phyloP scores from a whole-genome alignment of 2,797 vertebrate species.

The Alauda arvensis region DNA sequence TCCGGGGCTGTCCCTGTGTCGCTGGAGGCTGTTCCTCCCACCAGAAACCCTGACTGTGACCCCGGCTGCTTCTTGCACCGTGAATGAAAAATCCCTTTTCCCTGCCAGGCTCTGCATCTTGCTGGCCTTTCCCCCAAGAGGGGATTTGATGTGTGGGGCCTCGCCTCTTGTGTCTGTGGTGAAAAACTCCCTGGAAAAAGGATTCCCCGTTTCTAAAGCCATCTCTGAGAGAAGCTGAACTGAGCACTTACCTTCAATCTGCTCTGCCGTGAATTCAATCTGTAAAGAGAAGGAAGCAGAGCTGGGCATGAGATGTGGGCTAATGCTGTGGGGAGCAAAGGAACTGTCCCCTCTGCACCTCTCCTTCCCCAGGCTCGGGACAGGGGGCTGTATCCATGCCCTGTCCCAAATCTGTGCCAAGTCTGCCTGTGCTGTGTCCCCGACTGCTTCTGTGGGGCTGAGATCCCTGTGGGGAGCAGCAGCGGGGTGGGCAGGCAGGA shows the following conservation, averaged over 20 bases:
- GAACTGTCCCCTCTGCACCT: not conserved
- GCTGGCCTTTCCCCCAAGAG: not conserved
- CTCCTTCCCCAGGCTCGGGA: not conserved
- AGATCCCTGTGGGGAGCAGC: not conserved
- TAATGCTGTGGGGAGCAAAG: fast-evolving
- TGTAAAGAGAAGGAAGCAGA: constrained; percentile 10
- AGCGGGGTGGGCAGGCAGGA: not conserved
- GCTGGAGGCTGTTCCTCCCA: not conserved
- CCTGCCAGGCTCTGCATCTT: not conserved
- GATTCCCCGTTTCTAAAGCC: not conserved
- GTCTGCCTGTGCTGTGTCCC: not conserved
- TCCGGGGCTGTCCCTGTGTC: not conserved
- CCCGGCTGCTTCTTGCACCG: not conserved
- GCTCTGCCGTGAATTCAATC: constrained; percentile 55
- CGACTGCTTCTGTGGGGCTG: not conserved
- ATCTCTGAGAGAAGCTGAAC: not conserved
- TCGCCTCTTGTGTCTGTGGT: fast-evolving
- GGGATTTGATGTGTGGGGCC: not conserved
- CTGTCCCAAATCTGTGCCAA: fast-evolving
- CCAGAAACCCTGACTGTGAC: not conserved
- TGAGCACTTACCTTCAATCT: constrained; percentile 57
- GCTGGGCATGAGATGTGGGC: not conserved
- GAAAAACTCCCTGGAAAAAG: not conserved
- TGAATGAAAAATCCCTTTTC: constrained; percentile 2
- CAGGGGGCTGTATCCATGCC: fast-evolving